phyloP scores from a whole-genome alignment of 2,888 invertebrate species.

The Trachelus tabidus region DNA sequence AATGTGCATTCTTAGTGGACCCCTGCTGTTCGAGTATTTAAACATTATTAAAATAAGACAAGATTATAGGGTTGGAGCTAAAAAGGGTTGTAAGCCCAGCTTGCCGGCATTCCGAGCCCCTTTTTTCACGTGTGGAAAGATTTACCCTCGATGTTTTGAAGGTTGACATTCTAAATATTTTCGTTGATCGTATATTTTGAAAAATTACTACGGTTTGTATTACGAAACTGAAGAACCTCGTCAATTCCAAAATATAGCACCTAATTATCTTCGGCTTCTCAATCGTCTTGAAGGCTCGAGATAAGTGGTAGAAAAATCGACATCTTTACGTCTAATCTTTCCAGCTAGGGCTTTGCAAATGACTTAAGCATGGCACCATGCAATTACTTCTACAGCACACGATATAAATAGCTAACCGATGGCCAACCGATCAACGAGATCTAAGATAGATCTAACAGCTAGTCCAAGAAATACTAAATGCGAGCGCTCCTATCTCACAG shows the following conservation, averaged over 20 bases:
- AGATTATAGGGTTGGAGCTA: constrained; percentile 5
- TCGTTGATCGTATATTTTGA: neutral
- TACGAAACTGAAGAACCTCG: neutral
- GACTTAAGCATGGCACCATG: neutral
- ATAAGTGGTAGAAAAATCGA: neutral
- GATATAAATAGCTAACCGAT: neutral
- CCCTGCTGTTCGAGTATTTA: constrained; percentile 15
- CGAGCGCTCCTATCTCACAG: neutral
- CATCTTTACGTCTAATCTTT: neutral
- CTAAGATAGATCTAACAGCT: neutral
- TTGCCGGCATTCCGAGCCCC: neutral
- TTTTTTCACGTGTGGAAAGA: neutral
- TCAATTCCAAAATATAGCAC: neutral
- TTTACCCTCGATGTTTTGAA: neutral
- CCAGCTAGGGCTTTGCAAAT: neutral
- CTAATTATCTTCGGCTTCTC: neutral
- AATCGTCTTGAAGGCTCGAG: neutral
- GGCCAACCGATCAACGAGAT: neutral
- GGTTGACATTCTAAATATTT: neutral
- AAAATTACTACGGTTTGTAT: too few relatives aligned
- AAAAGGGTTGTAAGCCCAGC: neutral
- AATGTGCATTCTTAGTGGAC: neutral
- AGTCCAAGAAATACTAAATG: neutral
- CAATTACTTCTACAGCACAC: neutral
- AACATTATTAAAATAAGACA: constrained; percentile 25